Base-by-base conservation (phyloP, 30 jellyfish, hydroid and myxozoan species). In the Haliclystus octoradiatus region DNA sequence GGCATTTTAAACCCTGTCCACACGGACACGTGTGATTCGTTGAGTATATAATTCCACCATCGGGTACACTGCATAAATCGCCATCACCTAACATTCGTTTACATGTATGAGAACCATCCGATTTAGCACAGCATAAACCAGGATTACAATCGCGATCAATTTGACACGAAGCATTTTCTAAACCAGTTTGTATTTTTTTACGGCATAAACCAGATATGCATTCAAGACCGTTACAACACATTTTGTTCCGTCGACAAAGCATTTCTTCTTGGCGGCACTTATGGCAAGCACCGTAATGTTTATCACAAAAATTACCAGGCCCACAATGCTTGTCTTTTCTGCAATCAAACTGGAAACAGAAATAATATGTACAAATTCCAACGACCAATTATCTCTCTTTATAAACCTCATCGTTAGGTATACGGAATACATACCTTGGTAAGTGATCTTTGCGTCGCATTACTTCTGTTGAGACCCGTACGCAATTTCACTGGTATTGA, bases 181-280 rank as follows among this genome's bases (percentile, higher is more conserved):
- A 33, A 0, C 94, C 94, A 13, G 75, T 50, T 70, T 63, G 75
- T 30, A 49, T 66, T 12, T 49, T 51, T 1, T 81, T 81, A 13
- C 82, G 82, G 69, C 97, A 88, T 2, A 70, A 33, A 40, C 97
- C 94, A 32, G 93, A 52, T 28, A 78, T 86, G 34, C 97, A 88
- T 31, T 78, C 94, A 52, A 74, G 66, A n/a, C 97, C 97, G 31
- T 78, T 80, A 63, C 97, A 88, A 60, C 97, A 88, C 97, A 88
- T 88, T 30, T 80, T 79, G 57, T 88, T 80, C 47, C 97, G 80
- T 28, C 86, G 75, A 72, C 97, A 88, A 34, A 74, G 84, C 65
- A 77, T 78, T 2, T 89, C 94, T 46, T 73, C 93, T 69, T 72
- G 70, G 23, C 94, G 93, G 65, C 97, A 88, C 14, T 40, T 70